phyloP scores from a whole-genome alignment of 2,113 vertebrate genomes.

The Beaufortia kweichowensis region DNA sequence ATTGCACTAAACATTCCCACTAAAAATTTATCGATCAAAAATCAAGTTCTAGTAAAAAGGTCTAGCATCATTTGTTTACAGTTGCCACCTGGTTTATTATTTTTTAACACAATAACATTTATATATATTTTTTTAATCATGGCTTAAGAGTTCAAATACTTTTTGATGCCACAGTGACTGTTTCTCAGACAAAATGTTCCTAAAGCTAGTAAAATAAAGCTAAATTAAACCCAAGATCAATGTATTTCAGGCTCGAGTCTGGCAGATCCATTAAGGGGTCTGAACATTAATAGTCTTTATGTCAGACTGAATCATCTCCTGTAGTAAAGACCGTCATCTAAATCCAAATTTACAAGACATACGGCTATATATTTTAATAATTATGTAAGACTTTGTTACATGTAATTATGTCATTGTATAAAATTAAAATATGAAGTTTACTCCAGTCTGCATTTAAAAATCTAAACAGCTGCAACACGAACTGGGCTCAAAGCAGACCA shows the following conservation, averaged over 20 bases:
- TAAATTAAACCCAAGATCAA: background rate
- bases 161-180: too few species aligned
- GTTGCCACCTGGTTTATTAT: too few species aligned
- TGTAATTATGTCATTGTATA: background rate
- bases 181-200: background rate
- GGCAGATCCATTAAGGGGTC: background rate
- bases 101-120: background rate
- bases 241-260: background rate
- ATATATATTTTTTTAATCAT: background rate
- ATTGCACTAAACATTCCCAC: too few species aligned
- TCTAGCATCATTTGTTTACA: too few species aligned
- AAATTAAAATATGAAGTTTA: background rate
- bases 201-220: background rate
- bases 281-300: background rate
- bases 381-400: background rate
- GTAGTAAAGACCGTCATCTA: background rate
- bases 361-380: background rate
- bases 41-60: too few species aligned
- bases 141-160: too few species aligned
- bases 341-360: background rate
- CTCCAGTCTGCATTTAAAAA: background rate
- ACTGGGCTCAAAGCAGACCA: constrained; percentile 27
- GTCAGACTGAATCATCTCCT: background rate
- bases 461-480: constrained; percentile 4
- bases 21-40: too few species aligned